Conservation (phyloP, 2,888 invertebrate species). For the Tiliacea aurago region DNA sequence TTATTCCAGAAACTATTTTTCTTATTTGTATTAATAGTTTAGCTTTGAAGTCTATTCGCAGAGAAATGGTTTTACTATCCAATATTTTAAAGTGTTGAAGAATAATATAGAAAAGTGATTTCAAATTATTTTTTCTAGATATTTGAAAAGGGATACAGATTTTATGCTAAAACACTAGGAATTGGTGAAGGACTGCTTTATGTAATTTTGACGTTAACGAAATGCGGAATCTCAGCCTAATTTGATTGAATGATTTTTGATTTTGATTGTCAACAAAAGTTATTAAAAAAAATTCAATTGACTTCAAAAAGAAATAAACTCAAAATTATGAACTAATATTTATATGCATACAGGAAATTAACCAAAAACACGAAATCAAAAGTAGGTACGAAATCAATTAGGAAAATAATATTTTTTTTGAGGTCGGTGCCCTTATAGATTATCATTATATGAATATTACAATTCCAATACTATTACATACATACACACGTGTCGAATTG, state of each 20-base stretch:
- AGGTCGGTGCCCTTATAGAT: no score
- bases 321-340: no score
- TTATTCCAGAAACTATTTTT: conserved; percentile 1
- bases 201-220: no score
- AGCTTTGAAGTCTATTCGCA: neutral
- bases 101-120: neutral
- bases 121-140: neutral
- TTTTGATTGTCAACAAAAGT: neutral
- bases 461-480: no score
- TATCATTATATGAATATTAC: no score
- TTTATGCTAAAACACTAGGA: neutral
- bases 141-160: neutral
- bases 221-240: neutral
- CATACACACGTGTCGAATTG: no score
- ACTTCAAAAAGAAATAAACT: no score
- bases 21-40: neutral
- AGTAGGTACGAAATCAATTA: no score
- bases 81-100: neutral
- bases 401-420: no score
- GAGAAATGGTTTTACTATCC: neutral
- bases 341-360: no score
- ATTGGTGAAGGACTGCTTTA: neutral
- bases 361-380: no score
- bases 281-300: no score
- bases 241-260: neutral